phyloP scores from a whole-genome alignment of 2,888 invertebrate genomes.

The Limnephilus marmoratus region DNA sequence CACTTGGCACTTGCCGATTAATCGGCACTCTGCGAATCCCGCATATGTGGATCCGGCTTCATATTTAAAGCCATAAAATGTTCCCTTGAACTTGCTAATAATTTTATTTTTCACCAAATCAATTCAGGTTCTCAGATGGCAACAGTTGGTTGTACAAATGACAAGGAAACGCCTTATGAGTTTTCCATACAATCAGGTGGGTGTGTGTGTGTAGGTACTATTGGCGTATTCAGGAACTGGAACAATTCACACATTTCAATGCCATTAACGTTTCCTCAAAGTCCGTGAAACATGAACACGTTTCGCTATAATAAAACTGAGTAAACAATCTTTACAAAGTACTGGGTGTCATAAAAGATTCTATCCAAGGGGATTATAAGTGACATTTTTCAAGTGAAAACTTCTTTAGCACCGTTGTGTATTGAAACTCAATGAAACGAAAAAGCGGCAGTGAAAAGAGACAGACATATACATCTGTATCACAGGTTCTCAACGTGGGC shows the following conservation, averaged over 20 bases:
- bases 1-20: no score
- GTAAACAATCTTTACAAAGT: not conserved
- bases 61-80: not conserved
- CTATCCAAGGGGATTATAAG: not conserved
- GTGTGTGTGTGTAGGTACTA: not conserved
- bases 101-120: not conserved
- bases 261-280: slow-evolving; percentile 2
- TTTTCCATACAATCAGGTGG: not conserved
- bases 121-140: not conserved
- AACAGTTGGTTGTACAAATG: not conserved
- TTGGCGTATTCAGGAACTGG: not conserved
- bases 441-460: no score
- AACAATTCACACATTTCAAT: slow-evolving; percentile 2
- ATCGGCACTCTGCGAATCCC: no score
- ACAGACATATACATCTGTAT: no score
- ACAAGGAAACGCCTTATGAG: not conserved
- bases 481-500: no score
- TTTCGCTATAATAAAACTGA: not conserved
- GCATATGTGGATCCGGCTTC: no score
- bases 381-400: not conserved
- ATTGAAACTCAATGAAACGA: no score
- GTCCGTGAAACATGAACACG: not conserved
- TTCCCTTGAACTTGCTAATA: not conserved
- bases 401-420: no score
- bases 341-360: not conserved